Base-by-base conservation (phyloP, 2,797 vertebrate genomes). In the Pagetopsis macropterus region DNA sequence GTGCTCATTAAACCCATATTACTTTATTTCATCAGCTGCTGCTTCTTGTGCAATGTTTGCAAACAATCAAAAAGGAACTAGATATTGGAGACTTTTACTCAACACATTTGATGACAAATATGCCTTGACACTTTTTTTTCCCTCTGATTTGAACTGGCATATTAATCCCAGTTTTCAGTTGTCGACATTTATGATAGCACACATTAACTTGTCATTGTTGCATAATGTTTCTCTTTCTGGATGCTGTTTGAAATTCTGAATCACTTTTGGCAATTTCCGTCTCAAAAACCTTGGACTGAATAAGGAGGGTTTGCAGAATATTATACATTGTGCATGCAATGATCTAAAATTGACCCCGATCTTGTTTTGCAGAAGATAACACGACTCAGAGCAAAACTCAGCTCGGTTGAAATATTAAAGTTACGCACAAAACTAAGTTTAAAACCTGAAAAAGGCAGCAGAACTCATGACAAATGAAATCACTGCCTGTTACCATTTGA, bases 311-410 rank as follows among this genome's bases (percentile, higher is more conserved):
- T 58, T 58, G 70, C 12, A 14, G 16, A 54, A 6, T 40, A 27
- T 31, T 23, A 31, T 33, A 33, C 55, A 49, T 58, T 45, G 40
- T n/a, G 40, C 33, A 46, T 6, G 17, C 33, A 17, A 0, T 3
- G 21, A 64, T 77, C 52, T 19, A 14, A 75, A 72, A 64, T 19
- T 73, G 68, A 83, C 68, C 73, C 21, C 63, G 10, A 9, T 73
- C 68, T 64, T 64, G 76, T 78, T 79, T 75, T 76, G 49, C 57
- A 57, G 72, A 58, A 27, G 59, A 76, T 31, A 62, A 65, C 55
- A 59, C 31, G 52, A 40, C 79, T 65, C 50, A 14, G 62, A 74
- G 54, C 27, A 14, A 78, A 37, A 78, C 66, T 76, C 23, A 58
- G 51, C 74, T 68, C 33, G 40, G 46, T 19, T 48, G 45, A 73